Conservation (phyloP, 2,797 vertebrate genomes). For the Salmo trutta region DNA sequence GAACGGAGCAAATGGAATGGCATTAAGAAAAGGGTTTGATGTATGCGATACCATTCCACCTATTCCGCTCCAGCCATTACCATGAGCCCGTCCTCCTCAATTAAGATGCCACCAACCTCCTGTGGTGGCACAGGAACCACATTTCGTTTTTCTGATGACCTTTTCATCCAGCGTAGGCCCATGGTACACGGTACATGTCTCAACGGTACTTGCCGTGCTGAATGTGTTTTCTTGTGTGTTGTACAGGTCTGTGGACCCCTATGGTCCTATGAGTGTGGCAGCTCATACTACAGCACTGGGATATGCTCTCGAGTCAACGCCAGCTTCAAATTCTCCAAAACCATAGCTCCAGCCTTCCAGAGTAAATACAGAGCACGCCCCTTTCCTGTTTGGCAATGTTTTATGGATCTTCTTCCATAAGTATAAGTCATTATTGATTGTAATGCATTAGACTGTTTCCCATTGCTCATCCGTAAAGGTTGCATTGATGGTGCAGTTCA, state of each 20-base stretch:
- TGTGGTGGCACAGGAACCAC: neutral
- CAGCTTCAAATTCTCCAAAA: slow-evolving; percentile 95
- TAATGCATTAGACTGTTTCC: neutral
- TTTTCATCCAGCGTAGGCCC: neutral
- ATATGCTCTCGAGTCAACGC: slow-evolving; percentile 95
- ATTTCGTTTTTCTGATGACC: neutral
- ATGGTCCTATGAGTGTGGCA: slow-evolving; percentile 99
- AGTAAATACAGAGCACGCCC: slow-evolving; percentile 73
- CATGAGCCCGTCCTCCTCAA: too few relatives aligned
- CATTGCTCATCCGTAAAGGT: neutral
- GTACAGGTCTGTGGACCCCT: slow-evolving; percentile 93
- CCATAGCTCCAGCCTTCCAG: slow-evolving; percentile 94
- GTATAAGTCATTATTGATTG: neutral
- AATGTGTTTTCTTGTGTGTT: slow-evolving; percentile 33
- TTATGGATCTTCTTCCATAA: neutral
- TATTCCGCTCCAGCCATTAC: too few relatives aligned
- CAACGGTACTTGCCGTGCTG: neutral
- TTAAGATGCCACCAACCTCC: too few relatives aligned
- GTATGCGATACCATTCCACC: too few relatives aligned
- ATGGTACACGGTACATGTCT: neutral
- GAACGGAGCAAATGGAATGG: too few relatives aligned
- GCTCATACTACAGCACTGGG: slow-evolving; percentile 97
- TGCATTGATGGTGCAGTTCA: too few relatives aligned
- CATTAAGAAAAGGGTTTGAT: too few relatives aligned
- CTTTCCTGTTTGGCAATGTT: neutral